Conservation (phyloP, 2,113 vertebrate genomes). For the Motacilla tschutschensis region DNA sequence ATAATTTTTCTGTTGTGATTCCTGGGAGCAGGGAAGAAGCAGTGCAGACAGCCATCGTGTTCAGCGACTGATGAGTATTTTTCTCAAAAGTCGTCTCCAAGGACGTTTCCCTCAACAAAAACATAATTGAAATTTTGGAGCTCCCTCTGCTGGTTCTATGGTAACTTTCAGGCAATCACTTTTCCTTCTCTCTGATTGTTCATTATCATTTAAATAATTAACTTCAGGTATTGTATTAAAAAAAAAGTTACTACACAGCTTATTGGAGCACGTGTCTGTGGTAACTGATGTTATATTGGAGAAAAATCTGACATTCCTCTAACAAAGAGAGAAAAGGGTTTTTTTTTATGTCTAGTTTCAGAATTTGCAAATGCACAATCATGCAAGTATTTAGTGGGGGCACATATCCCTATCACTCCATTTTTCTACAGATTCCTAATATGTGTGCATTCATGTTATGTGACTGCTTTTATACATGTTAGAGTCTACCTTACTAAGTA, state of each 20-base stretch:
- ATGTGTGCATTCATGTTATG: neutral
- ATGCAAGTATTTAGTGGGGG: neutral
- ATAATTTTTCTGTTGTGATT: neutral
- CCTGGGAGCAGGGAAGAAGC: neutral
- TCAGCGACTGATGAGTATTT: rapidly evolving
- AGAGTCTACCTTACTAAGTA: neutral
- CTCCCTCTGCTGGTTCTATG: conserved; percentile 53
- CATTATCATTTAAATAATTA: neutral
- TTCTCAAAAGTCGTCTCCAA: rapidly evolving
- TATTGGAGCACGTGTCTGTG: neutral
- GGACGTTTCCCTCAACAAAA: neutral
- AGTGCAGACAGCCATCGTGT: rapidly evolving
- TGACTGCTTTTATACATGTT: neutral
- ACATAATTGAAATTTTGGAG: neutral
- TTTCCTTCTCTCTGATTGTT: neutral
- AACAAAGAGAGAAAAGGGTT: neutral
- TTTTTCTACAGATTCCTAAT: neutral
- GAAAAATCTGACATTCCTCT: neutral
- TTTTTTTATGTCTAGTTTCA: neutral
- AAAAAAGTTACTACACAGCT: neutral
- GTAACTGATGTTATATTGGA: neutral
- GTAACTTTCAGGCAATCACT: neutral
- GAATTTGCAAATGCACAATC: neutral
- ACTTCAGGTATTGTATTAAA: neutral
- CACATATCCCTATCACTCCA: neutral